Evolutionary conservation across 2,888 invertebrate species (phyloP).

Genomic region (Pachliopta kotzebuea): DNA sequence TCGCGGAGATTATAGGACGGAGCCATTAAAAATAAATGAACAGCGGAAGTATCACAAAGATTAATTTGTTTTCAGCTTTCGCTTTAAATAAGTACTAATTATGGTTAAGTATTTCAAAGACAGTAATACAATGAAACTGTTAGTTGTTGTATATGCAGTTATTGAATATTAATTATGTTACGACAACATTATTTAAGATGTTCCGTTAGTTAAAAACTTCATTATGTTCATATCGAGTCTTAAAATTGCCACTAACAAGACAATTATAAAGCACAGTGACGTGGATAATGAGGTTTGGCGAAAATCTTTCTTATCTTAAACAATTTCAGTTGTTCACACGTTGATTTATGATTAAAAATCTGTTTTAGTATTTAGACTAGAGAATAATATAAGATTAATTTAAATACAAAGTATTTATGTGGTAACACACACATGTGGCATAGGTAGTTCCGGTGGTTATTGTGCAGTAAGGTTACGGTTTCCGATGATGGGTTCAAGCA

Average conservation of each 20-base stretch:
- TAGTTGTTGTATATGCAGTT: too few species aligned
- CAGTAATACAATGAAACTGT: too few species aligned
- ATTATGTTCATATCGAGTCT: constrained; percentile 27
- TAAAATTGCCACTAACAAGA: constrained; percentile 15
- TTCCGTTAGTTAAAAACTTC: constrained; percentile 13
- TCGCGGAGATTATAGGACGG: constrained; percentile 33
- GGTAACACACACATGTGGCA: too few species aligned
- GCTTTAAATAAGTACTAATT: background rate
- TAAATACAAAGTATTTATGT: too few species aligned
- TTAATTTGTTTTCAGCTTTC: background rate
- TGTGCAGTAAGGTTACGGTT: too few species aligned
- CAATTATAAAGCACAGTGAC: constrained; percentile 6
- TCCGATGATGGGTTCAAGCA: too few species aligned
- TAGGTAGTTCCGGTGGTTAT: too few species aligned
- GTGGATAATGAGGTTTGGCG: constrained; percentile 1
- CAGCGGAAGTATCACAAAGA: constrained; percentile 14
- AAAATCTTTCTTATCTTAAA: background rate
- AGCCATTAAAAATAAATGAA: constrained; percentile 32
- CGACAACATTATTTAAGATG: constrained; percentile 7
- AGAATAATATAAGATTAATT: too few species aligned
- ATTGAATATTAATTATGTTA: background rate
- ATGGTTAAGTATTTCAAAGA: too few species aligned
- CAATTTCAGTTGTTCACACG: too few species aligned
- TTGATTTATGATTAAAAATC: too few species aligned
- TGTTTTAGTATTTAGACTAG: too few species aligned